Evolutionary conservation across 2,113 vertebrate genomes (phyloP).

Genomic region (Thryonomys swinderianus): DNA sequence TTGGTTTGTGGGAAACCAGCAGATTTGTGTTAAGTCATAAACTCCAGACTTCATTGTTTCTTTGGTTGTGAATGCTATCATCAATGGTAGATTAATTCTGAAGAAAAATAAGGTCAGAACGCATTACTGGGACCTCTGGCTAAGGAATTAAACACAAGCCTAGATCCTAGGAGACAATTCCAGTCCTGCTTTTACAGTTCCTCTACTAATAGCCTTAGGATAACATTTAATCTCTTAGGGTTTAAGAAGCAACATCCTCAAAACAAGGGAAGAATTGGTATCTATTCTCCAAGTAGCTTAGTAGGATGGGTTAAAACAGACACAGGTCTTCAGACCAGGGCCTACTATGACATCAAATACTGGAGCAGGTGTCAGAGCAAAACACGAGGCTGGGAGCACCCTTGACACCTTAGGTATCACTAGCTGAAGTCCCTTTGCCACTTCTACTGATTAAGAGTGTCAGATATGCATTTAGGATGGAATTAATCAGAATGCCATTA

Average conservation of each 20-base stretch:
- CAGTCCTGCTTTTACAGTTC: neutral
- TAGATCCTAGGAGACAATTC: constrained; percentile 16
- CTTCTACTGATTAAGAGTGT: constrained; percentile 11
- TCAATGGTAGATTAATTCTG: constrained; percentile 55
- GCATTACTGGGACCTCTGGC: neutral
- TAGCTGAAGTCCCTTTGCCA: constrained; percentile 10
- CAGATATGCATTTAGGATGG: constrained; percentile 44
- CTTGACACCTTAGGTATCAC: neutral
- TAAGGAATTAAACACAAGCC: constrained; percentile 41
- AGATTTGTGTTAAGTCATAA: constrained; percentile 48
- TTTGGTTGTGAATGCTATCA: constrained; percentile 27
- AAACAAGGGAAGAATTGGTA: constrained; percentile 50
- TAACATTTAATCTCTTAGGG: constrained; percentile 50
- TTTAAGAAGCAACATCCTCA: constrained; percentile 34
- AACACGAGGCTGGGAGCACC: neutral
- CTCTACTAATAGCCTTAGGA: neutral
- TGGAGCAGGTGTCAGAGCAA: neutral
- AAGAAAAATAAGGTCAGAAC: constrained; percentile 54
- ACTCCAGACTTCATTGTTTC: neutral
- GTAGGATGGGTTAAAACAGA: neutral
- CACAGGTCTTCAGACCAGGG: neutral
- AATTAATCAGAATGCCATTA: constrained; percentile 60
- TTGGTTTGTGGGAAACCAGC: neutral
- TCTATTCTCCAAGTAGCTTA: constrained; percentile 10
- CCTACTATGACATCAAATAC: neutral